Conservation (phyloP, 2,888 invertebrate species). For the Diplolepis rosae region DNA sequence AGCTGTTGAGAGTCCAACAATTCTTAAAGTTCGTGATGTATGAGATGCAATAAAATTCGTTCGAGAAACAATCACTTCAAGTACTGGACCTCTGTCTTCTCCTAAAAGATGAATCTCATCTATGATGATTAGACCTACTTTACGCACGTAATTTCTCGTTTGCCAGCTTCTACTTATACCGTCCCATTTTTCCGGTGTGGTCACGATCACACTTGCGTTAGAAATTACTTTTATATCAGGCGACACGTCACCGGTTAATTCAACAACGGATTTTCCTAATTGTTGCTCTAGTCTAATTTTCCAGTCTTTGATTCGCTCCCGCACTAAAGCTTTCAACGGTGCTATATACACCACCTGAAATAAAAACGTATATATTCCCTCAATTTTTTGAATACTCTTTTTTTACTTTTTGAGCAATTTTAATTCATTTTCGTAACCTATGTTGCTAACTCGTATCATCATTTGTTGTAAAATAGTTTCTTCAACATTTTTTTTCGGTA, state of each 20-base stretch:
- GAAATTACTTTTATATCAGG: conserved; percentile 91
- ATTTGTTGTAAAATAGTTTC: too few relatives aligned
- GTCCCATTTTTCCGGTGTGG: conserved; percentile 99
- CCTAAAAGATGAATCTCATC: conserved; percentile 99
- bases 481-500: too few relatives aligned
- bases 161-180: conserved; percentile 99
- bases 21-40: conserved; percentile 86
- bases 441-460: too few relatives aligned
- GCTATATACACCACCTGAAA: conserved; percentile 95
- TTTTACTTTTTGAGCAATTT: too few relatives aligned
- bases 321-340: conserved; percentile 96
- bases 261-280: conserved; percentile 89
- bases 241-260: conserved; percentile 94
- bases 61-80: conserved; percentile 98
- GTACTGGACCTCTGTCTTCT: conserved; percentile 89
- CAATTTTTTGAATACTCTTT: too few relatives aligned
- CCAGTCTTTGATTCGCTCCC: conserved; percentile 98
- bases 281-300: conserved; percentile 83
- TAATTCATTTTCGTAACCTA: too few relatives aligned
- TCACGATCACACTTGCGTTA: conserved; percentile 93
- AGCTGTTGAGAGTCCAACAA: conserved; percentile 97
- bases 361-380: conserved; percentile 33
- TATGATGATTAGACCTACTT: conserved; percentile 94
- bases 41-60: conserved; percentile 97
- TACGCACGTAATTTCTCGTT: conserved; percentile 93